These are phyloP conservation scores for Callipepla squamata DNA, from an alignment of 2,113 vertebrate species.

Conservation along the genomic window DNA sequence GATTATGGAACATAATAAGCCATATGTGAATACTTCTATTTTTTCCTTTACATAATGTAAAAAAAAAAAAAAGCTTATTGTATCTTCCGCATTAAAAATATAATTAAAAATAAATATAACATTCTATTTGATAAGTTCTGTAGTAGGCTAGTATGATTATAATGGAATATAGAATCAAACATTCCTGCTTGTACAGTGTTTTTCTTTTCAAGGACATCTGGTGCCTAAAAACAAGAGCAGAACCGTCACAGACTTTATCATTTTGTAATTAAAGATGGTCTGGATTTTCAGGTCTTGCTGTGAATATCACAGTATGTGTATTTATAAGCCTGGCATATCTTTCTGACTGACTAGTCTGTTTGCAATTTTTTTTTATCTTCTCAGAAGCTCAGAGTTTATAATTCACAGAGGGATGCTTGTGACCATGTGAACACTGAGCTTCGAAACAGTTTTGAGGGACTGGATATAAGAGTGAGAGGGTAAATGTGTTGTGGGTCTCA, in stretches of 20 bases:
- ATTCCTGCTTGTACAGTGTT: conserved; percentile 13
- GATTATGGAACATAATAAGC: background rate
- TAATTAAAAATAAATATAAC: background rate
- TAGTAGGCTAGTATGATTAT: background rate
- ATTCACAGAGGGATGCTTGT: conserved; percentile 6
- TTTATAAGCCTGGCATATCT: conserved; percentile 54
- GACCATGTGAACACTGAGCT: conserved; percentile 60
- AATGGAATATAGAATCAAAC: background rate
- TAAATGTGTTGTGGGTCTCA: background rate
- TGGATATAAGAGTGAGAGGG: background rate
- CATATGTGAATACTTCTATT: background rate
- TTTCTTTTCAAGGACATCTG: conserved; percentile 51
- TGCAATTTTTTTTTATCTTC: conserved; percentile 22
- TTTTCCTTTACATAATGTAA: background rate
- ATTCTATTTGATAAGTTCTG: background rate
- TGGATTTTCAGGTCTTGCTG: conserved; percentile 56
- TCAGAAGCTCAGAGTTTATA: conserved; percentile 36
- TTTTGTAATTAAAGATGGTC: conserved; percentile 57
- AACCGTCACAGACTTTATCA: conserved; percentile 48
- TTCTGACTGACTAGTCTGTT: background rate
- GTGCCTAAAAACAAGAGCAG: conserved; percentile 41
- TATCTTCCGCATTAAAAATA: background rate
- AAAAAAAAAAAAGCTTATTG: background rate
- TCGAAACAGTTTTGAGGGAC: conserved; percentile 16
- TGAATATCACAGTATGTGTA: conserved; percentile 59